Evolutionary conservation across 2,888 invertebrate genomes (phyloP), one percentile per base, ranked within the genome.

Genomic region (Agrypnus murinus): DNA sequence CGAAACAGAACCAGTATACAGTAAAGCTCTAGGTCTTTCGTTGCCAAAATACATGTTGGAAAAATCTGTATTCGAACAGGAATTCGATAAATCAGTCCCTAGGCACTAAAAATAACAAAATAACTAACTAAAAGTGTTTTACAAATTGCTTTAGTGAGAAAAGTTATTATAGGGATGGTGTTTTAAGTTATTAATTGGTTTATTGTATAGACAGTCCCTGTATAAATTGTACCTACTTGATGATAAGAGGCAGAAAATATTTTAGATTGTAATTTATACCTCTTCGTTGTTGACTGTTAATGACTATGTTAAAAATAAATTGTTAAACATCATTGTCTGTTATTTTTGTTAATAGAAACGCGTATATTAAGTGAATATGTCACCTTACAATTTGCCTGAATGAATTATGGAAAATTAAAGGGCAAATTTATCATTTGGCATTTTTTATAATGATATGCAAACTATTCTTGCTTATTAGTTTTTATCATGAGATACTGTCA

Each of bases 41-140:
- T 83, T 93, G 73, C 92, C 93, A 0, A 89, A 88, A 77, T 93
- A 89, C 79, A 92, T 93, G 92, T 81, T 92, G 65, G 87, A 89
- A 69, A 89, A 88, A 82, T 91, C 92, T 43, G 91, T 91, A 74
- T 90, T 90, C 77, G 93, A 93, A 85, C 86, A 86, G 78, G 88
- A 90, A 69, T 92, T 92, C 81, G 92, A 92, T 48, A 38, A 19
- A 81, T 89, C 86, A 65, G 81, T 84, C 59, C 81, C 85, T 1
- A 15, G 6, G 19, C 10, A 19, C 3, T n/a, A 57, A 10, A 1
- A 32, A 38, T 40, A 12, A 40, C 40, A 2, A 40, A n/a, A n/a
- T n/a, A n/a, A n/a, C n/a, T n/a, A n/a, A n/a, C n/a, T n/a, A n/a
- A n/a, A n/a, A 25, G 25, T 25, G 25, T 2, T 40, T n/a, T 2